Base-by-base conservation (phyloP, 1,140 invertebrate genomes). In the Oppia nitens region DNA sequence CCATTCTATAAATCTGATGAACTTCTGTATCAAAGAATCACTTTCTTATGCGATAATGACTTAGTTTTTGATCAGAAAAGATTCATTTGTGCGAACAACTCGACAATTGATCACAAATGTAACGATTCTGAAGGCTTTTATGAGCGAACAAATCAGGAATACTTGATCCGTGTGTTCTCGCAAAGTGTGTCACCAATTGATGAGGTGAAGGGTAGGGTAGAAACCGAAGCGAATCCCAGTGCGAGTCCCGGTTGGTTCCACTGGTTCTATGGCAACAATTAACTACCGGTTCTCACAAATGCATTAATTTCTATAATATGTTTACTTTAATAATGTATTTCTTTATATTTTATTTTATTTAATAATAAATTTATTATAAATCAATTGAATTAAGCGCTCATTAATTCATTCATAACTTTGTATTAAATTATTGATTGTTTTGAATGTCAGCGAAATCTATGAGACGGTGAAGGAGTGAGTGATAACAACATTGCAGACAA, bases 11-110 rank as follows among this genome's bases (percentile, higher is more conserved):
- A 59, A 1, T 29, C 57, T 0, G n/a, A 59, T 17, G 17, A 45
- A 47, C 51, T 59, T 17, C 4, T 47, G 21, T 53, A 53, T 40
- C 57, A 59, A 53, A 53, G 57, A 53, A 52, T 59, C 27, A 52
- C 57, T 24, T 59, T 59, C 27, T 29, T 53, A 11, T 59, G 57
- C 21, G 51, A 49, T 2, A 51, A 59, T 9, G 47, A 54, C 52
- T 27, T 29, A 3, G 21, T 59, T 9, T 59, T 59, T n/a, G 57
- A 59, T 27, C 57, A 59, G 23, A n/a, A 58, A 2, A 27, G 52
- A 25, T 25, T 59, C 14, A 28, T 59, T 17, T 59, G 57, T 47
- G 50, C 53, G 9, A 51, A 59, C 12, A 53, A 59, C 23, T 40
- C 32, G 32, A 40, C 32, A 40, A 17, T 40, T 40, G 32, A 40